Conservation (phyloP, 1,140 invertebrate species). For the Apis dorsata region DNA sequence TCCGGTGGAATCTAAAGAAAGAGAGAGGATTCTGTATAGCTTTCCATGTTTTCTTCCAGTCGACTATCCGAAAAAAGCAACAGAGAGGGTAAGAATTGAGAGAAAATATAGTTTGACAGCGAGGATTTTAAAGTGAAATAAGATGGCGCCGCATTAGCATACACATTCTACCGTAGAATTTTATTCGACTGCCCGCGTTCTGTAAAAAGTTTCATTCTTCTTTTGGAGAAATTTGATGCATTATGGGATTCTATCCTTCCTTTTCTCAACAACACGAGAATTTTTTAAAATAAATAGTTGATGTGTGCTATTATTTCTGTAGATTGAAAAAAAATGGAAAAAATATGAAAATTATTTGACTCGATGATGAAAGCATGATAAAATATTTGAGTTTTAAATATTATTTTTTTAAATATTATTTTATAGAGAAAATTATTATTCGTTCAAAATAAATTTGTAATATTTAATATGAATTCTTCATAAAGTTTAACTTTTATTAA, state of each 20-base stretch:
- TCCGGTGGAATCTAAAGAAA: constrained; percentile 47
- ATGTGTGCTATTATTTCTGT: not conserved
- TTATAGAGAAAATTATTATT: no score
- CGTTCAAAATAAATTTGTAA: no score
- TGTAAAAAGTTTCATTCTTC: not conserved
- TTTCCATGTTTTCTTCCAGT: constrained; percentile 27
- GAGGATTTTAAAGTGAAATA: constrained; percentile 43
- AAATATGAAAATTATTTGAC: no score
- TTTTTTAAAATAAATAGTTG: not conserved
- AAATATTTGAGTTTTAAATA: no score
- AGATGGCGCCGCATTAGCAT: constrained; percentile 29
- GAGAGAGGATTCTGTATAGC: constrained; percentile 17
- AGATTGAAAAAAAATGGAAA: no score
- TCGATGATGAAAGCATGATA: no score
- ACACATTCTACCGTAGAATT: constrained; percentile 11
- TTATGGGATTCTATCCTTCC: not conserved
- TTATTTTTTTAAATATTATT: no score
- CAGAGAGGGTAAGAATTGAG: not conserved
- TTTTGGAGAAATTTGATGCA: not conserved
- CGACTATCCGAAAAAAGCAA: constrained; percentile 3
- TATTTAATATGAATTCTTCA: no score
- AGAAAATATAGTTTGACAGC: constrained; percentile 35
- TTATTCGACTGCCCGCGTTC: not conserved
- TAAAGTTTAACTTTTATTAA: no score
- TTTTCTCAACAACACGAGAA: not conserved